Percentiles rank a stretch among this genome's conserved stretches.
These are phyloP conservation scores for Corydoras maculifer DNA, from an alignment of 2,113 vertebrate genomes.

Conservation along the genomic window DNA sequence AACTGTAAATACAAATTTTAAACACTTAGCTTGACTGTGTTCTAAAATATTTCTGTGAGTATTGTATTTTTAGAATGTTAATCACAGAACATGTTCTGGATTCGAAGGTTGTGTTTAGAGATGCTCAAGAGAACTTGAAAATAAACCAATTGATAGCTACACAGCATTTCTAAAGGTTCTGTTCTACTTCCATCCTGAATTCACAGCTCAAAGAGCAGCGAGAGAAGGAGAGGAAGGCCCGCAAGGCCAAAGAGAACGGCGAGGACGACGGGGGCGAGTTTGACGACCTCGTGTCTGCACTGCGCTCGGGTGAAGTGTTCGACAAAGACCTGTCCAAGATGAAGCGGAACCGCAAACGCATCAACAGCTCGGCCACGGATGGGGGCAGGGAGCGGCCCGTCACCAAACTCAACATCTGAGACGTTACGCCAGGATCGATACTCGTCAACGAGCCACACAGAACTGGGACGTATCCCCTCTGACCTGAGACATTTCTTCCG, in stretches of 20 bases:
- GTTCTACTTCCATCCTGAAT: no score
- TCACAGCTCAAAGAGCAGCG: conserved; percentile 54
- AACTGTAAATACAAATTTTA: no score
- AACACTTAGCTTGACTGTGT: no score
- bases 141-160: no score
- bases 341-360: conserved; percentile 93
- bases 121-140: no score
- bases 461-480: neutral
- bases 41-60: no score
- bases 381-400: conserved; percentile 82
- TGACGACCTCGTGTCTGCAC: conserved; percentile 90
- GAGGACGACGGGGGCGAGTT: conserved; percentile 94
- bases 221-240: conserved; percentile 83
- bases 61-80: no score
- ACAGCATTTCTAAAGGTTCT: no score
- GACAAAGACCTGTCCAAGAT: conserved; percentile 98
- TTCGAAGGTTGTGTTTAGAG: no score
- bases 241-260: conserved; percentile 87
- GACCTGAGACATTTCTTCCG: conserved; percentile 19
- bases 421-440: neutral
- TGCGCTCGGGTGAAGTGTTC: conserved; percentile 94
- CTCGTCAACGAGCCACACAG: neutral
- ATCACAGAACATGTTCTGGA: no score
- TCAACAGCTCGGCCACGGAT: conserved; percentile 81
- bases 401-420: conserved; percentile 92